Conservation (phyloP, 2,113 vertebrate species). For the Zootoca vivipara region DNA sequence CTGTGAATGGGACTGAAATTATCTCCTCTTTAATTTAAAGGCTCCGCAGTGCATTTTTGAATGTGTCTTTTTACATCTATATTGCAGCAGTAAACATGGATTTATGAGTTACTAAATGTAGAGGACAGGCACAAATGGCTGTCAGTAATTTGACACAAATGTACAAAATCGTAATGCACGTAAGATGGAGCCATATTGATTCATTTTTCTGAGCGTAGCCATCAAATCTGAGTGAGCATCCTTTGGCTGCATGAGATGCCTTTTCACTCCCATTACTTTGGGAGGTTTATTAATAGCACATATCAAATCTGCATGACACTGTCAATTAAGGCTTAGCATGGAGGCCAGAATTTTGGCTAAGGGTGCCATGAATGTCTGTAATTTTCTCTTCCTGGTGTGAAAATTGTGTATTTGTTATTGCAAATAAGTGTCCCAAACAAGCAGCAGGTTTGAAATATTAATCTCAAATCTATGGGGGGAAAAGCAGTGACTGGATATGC, state of each 20-base stretch:
- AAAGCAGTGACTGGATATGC: not conserved
- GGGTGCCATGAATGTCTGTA: not conserved
- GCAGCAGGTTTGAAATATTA: not conserved
- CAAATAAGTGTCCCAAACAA: not conserved
- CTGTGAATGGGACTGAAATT: not conserved
- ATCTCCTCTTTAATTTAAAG: not conserved
- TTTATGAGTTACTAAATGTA: conserved; percentile 8
- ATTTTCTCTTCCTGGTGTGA: not conserved
- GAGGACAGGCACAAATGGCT: not conserved
- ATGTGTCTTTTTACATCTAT: not conserved
- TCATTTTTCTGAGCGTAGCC: not conserved
- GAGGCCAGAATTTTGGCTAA: not conserved
- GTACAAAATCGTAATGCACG: not conserved
- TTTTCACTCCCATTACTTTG: not conserved
- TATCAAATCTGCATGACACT: not conserved
- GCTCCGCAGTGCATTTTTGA: not conserved
- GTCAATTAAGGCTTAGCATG: not conserved
- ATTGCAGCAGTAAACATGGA: not conserved
- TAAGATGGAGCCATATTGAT: not conserved
- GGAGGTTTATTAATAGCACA: not conserved
- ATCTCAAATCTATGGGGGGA: too few species aligned
- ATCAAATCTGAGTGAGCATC: not conserved
- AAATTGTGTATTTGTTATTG: not conserved
- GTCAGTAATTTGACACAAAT: not conserved
- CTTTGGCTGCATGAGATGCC: not conserved